Conservation (phyloP, 2,888 invertebrate genomes). For the Drosophila longiperda region DNA sequence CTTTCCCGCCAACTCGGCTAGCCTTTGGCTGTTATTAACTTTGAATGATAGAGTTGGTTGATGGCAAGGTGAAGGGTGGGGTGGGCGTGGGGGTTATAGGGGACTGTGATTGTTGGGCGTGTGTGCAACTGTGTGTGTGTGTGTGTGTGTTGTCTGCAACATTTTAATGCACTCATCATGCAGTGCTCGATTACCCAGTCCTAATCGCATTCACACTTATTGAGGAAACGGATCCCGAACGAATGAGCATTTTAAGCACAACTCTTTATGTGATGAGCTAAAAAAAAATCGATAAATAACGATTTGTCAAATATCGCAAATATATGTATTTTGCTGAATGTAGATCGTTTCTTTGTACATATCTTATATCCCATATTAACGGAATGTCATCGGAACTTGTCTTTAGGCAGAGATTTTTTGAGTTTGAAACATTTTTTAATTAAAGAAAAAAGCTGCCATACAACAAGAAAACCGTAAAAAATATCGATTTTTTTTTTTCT, state of each 20-base stretch:
- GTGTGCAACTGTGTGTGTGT: neutral
- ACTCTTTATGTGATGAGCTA: neutral
- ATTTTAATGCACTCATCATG: conserved; percentile 56
- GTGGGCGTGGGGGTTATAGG: conserved; percentile 19
- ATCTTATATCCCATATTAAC: neutral
- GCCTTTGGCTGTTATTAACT: conserved; percentile 59
- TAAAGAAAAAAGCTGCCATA: neutral
- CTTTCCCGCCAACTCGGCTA: neutral
- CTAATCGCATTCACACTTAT: neutral
- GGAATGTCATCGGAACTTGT: neutral
- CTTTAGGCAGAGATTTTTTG: neutral
- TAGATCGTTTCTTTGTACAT: neutral
- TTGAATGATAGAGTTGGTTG: conserved; percentile 42
- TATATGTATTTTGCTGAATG: neutral
- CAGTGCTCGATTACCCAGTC: neutral
- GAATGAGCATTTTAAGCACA: neutral
- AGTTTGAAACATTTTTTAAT: neutral
- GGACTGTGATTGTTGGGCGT: conserved; percentile 34
- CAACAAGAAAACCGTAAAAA: neutral
- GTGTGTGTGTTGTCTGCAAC: conserved; percentile 42
- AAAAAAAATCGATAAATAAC: neutral
- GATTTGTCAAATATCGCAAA: neutral
- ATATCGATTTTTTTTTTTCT: neutral
- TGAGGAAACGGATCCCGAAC: neutral
- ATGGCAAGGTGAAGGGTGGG: neutral